phyloP scores from a whole-genome alignment of 2,797 vertebrate genomes.

The Gymnopithys bicolor region DNA sequence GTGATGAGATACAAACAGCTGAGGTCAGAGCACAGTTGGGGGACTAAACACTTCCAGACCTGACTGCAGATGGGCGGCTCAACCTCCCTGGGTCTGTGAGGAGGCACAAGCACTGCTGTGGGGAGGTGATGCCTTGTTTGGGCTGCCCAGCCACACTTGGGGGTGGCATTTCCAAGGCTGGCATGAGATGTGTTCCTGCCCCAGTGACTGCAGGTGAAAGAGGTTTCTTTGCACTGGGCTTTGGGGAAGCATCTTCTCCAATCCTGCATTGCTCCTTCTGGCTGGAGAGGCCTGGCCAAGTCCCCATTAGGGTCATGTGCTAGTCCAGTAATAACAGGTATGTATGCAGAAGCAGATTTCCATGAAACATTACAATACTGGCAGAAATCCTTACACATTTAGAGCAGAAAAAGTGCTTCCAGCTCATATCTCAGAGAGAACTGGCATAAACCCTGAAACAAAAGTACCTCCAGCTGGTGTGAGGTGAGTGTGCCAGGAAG shows the following conservation, averaged over 20 bases:
- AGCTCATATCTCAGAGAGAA: not conserved
- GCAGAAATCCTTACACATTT: not conserved
- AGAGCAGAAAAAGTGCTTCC: not conserved
- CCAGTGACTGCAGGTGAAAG: not conserved
- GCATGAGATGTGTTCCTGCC: not conserved
- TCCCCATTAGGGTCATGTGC: not conserved
- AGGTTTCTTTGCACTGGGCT: not conserved
- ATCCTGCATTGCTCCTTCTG: not conserved
- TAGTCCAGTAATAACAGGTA: not conserved
- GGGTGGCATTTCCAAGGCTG: not conserved
- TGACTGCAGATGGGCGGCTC: not conserved
- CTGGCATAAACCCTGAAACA: not conserved
- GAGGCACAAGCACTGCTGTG: accelerated
- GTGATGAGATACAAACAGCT: not conserved
- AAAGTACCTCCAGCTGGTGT: not conserved
- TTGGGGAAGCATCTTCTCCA: not conserved
- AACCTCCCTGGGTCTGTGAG: no score
- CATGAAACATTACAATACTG: not conserved
- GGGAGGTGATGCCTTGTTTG: not conserved
- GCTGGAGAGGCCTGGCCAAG: not conserved
- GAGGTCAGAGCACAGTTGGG: not conserved
- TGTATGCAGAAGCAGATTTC: not conserved
- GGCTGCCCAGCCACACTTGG: accelerated
- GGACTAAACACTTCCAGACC: accelerated
- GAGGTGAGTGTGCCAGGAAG: not conserved